Base-by-base conservation (phyloP, 1,140 invertebrate genomes). In the Cotesia typhae region DNA sequence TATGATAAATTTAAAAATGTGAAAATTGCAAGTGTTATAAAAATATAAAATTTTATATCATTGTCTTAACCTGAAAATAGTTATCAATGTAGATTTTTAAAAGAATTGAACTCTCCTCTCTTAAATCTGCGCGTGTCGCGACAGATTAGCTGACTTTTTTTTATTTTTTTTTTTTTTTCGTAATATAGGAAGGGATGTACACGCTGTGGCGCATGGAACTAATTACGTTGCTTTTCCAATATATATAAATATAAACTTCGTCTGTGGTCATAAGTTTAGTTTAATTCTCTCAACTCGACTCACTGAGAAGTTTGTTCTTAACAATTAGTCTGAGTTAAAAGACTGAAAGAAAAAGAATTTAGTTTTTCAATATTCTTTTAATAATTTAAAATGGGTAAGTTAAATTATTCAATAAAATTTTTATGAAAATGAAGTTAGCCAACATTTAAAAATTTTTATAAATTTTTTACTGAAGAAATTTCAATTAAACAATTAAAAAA, bases 141-240 rank as follows among this genome's bases (percentile, higher is more conserved):
- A n/a, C 10, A 5, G 35, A 68, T 59, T 53, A 68, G 35, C 14
- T 57, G 55, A 35, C 55, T 70, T 60, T 38, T 14, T 10, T 9
- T 28, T 28, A 2, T 28, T 28, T 28, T 28, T 28, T 28, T 28
- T 28, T 28, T 28, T 28, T 28, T 28, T 28, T 28, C 28, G 3
- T 2, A 38, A 10, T 60, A 9, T 38, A 65, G 52, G 70, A 51
- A 52, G 63, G 12, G 9, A 36, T 55, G 36, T 47, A 17, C 51
- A 71, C 70, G 61, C 61, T 47, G 70, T 57, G 70, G 61, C 70
- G 70, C 63, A 61, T 71, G 70, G 36, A 59, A 36, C 12, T 14
- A 12, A 14, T 52, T 47, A 47, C 41, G 41, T 47, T 47, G 17
- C 17, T 65, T 37, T 52, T 57, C 17, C 10, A 6, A 51, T 12